Evolutionary conservation across 2,113 vertebrate species (phyloP), one percentile per base, ranked within the genome.

Genomic region (Fulmarus glacialis): DNA sequence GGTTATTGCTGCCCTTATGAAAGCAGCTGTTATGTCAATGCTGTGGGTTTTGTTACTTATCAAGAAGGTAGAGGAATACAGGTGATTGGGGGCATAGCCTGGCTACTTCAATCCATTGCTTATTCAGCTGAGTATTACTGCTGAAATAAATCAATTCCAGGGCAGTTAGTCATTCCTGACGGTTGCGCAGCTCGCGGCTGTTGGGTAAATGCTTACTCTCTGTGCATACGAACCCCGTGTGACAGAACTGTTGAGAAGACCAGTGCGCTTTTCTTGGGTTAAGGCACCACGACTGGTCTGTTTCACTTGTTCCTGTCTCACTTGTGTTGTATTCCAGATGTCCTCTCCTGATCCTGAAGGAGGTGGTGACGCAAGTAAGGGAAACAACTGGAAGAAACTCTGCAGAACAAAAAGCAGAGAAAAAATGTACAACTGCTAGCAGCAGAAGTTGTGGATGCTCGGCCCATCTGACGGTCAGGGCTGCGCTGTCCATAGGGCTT

Each of bases 21-120:
- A 98, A 98, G 97, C 97, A 98, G 97, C 98, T 98, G 98, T 98
- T 98, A 84, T 48, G 14, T 97, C 90, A 88, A 11, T 50, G 77
- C 11, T 21, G 64, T 88, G 83, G 96, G 74, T 98, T 97, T 95
- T 96, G 90, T 97, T 82, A 81, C 62, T 83, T 93, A 83, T 45
- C 60, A 78, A 74, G 89, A 95, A 60, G 80, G 89, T 53, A 59
- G 90, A 91, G 85, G 64, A 91, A 71, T 81, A 93, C 32, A 71
- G 66, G 63, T 2, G 6, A 79, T 40, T 77, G 83, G 36, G 82
- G 85, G 71, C 88, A 92, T 87, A 94, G 86, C 91, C 81, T 82
- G 59, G 80, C 82, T 81, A 19, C 95, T 90, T 86, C 89, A 73
- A 26, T 92, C 90, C 62, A 8, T 30, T 89, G 81, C 91, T 98